These are phyloP conservation scores for Solenopsis invicta DNA, from an alignment of 1,140 invertebrate species.

Conservation along the genomic window DNA sequence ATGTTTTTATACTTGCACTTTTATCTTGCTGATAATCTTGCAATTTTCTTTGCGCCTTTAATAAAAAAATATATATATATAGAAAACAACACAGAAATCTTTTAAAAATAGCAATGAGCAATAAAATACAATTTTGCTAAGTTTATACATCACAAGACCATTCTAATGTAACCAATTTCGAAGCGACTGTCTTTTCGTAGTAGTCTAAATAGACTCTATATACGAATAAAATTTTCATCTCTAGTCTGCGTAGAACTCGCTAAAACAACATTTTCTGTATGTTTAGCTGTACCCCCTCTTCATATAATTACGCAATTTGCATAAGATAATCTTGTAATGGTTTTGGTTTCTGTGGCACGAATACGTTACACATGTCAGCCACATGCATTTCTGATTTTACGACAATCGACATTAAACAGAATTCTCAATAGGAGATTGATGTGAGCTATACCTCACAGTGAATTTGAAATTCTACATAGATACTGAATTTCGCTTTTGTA, in stretches of 20 bases:
- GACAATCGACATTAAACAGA: conserved; percentile 12
- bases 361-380: no score
- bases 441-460: not conserved
- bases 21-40: not conserved
- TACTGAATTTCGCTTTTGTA: not conserved
- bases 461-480: not conserved
- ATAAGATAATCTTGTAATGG: not conserved
- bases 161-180: not conserved
- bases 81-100: no score
- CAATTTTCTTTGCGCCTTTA: not conserved
- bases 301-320: not conserved
- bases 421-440: conserved; percentile 4
- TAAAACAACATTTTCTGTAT: not conserved
- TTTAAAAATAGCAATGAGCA: no score
- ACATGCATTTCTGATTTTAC: not conserved
- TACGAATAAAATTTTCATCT: not conserved
- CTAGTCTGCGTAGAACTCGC: not conserved
- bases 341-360: no score
- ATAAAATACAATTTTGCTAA: not conserved
- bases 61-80: not conserved
- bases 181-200: not conserved
- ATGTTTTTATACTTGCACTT: not conserved
- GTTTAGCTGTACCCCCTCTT: no score
- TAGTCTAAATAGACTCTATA: not conserved
- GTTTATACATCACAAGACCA: not conserved